These are phyloP conservation scores for Hucho hucho DNA, from an alignment of 2,113 vertebrate species.

Conservation along the genomic window DNA sequence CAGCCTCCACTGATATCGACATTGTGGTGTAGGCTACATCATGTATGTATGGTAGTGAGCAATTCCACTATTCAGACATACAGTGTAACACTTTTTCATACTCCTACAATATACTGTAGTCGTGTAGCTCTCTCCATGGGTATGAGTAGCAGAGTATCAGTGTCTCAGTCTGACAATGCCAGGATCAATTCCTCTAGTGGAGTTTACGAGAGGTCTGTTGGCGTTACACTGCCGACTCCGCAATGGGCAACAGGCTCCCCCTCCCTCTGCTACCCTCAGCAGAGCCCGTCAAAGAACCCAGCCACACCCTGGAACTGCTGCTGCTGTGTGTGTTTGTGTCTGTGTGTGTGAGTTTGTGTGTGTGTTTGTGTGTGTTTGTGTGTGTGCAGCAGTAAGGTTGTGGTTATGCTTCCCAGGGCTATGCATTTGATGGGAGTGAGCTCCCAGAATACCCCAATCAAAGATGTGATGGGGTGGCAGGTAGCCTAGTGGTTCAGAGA, in stretches of 20 bases:
- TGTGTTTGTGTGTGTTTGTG: background rate
- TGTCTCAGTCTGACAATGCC: background rate
- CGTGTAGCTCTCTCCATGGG: background rate
- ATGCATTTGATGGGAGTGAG: conserved; percentile 18
- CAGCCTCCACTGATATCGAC: conserved; percentile 10
- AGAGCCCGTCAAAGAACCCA: conserved; percentile 23
- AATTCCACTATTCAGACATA: background rate
- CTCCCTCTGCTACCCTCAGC: conserved; percentile 10
- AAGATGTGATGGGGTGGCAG: background rate
- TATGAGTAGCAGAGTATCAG: background rate
- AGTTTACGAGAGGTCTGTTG: conserved; percentile 29
- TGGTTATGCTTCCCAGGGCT: conserved; percentile 18
- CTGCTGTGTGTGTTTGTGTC: background rate
- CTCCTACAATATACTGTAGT: background rate
- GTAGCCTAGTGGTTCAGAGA: too few species aligned
- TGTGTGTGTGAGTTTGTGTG: too few species aligned
- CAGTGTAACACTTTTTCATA: background rate
- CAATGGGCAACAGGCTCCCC: conserved; percentile 35
- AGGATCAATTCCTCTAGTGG: conserved; percentile 7
- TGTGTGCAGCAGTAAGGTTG: conserved; percentile 3
- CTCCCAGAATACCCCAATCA: conserved; percentile 9
- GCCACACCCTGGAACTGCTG: conserved; percentile 34
- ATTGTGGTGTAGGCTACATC: too few species aligned
- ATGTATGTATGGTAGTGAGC: background rate
- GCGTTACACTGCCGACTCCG: conserved; percentile 30